Conservation (phyloP, 2,797 vertebrate species). For the Nannoperca australis region DNA sequence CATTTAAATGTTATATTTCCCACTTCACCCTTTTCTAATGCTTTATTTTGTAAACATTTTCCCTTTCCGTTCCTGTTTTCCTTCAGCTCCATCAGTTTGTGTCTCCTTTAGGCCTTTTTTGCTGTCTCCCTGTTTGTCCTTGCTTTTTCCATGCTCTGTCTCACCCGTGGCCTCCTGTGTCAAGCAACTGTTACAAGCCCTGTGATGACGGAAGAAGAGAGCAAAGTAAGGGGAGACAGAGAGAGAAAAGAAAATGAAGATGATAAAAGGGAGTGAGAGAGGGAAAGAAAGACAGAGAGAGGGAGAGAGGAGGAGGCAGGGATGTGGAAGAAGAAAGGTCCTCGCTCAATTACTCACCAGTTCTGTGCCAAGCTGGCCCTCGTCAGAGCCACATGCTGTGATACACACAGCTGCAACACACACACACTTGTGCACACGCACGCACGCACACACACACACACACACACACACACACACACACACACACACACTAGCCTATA, state of each 20-base stretch:
- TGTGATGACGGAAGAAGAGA: slow-evolving; percentile 2
- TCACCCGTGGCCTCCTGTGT: slow-evolving; percentile 37
- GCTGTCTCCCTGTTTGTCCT: slow-evolving; percentile 44
- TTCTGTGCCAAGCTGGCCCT: slow-evolving; percentile 70
- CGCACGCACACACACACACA: slow-evolving; percentile 21
- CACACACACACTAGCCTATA: slow-evolving; percentile 33
- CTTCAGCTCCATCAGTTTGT: neutral
- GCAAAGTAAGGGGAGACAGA: neutral
- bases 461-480: slow-evolving; percentile 35
- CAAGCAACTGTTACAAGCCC: slow-evolving; percentile 33
- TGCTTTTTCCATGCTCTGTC: slow-evolving; percentile 35
- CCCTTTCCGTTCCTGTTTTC: neutral
- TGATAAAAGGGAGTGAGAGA: neutral
- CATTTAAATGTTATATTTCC: neutral
- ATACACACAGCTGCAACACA: slow-evolving; percentile 23
- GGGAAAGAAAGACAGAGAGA: neutral
- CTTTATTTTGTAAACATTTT: slow-evolving; percentile 1
- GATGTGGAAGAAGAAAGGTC: slow-evolving; percentile 57
- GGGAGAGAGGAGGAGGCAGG: slow-evolving; percentile 14
- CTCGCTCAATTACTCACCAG: slow-evolving; percentile 76
- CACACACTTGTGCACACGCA: slow-evolving; percentile 7
- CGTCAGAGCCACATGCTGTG: slow-evolving; percentile 64
- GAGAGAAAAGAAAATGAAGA: neutral
- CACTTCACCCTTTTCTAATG: too few relatives aligned
- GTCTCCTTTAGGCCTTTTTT: neutral